Conservation (phyloP, 2,113 vertebrate genomes). For the Coturnix japonica region DNA sequence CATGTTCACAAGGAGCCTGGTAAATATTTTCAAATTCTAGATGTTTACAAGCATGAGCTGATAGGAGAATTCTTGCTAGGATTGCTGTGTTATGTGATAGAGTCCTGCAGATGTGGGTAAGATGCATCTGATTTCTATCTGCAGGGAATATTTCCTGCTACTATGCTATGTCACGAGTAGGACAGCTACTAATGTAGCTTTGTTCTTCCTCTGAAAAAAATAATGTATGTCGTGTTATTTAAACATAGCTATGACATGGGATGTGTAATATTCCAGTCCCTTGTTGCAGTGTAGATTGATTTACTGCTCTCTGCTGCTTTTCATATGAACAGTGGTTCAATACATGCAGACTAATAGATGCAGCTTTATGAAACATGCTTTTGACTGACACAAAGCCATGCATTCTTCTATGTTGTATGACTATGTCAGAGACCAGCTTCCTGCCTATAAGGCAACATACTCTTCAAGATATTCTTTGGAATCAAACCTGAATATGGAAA, state of each 20-base stretch:
- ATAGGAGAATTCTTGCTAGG: not conserved
- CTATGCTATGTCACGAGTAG: not conserved
- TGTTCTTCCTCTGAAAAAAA: not conserved
- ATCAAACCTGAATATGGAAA: not conserved
- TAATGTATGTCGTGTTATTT: not conserved
- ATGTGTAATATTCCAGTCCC: not conserved
- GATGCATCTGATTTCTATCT: not conserved
- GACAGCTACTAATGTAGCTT: not conserved
- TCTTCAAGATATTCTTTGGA: not conserved
- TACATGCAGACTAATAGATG: not conserved
- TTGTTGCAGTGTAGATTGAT: not conserved
- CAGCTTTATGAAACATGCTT: not conserved
- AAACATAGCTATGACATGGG: not conserved
- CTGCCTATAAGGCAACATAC: not conserved
- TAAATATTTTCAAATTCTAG: not conserved
- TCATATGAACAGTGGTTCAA: not conserved
- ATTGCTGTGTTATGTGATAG: not conserved
- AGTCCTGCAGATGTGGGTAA: rapidly evolving
- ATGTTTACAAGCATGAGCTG: not conserved
- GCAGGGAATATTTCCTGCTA: rapidly evolving
- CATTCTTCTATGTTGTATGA: rapidly evolving
- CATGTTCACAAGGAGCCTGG: not conserved
- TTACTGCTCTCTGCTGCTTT: not conserved
- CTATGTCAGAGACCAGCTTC: not conserved
- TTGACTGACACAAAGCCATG: rapidly evolving